Evolutionary conservation across 1,140 invertebrate genomes (phyloP), one percentile per base, ranked within the genome.

Genomic region (Zaprionus camerounensis): DNA sequence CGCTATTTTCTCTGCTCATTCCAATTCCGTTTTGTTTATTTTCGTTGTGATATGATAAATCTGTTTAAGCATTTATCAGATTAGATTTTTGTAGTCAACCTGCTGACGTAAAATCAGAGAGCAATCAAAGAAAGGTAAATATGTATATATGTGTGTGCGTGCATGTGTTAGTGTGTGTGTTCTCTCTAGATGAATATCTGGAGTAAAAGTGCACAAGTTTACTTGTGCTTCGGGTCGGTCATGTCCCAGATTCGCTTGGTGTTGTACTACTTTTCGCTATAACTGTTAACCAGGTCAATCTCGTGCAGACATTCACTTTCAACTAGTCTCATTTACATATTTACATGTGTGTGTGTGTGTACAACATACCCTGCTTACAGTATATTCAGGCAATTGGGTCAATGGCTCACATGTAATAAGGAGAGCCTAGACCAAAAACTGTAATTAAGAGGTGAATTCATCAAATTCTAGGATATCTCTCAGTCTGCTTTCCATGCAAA

Each of bases 21-120:
- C 3, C 5, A 15, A 34, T 58, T 9, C 34, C 38, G 55, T 56
- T 82, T 78, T 78, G 76, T 79, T 82, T 49, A 56, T 66, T 68
- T 59, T 49, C 53, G 28, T 71, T 73, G 66, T 73, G 66, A 82
- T 86, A 82, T 79, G 81, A 90, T 90, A 88, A 90, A 88, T 90
- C 66, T 84, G 71, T 71, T 76, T 76, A 78, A 78, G 82, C 67
- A 61, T 69, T 66, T 66, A 46, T 41, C 31, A 84, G 84, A 90
- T 88, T 79, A 90, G 85, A 88, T 90, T 84, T 75, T 67, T 34
- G 31, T 34, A 69, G 49, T 41, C 36, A 71, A 20, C 66, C 49
- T 53, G 65, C 57, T 63, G 80, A 79, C 83, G 84, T 72, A n/a
- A 58, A 67, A 5, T 67, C 22, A 34, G 28, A n/a, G 28, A 15